phyloP scores from a whole-genome alignment of 2,888 invertebrate genomes.

The Thera obeliscata region DNA sequence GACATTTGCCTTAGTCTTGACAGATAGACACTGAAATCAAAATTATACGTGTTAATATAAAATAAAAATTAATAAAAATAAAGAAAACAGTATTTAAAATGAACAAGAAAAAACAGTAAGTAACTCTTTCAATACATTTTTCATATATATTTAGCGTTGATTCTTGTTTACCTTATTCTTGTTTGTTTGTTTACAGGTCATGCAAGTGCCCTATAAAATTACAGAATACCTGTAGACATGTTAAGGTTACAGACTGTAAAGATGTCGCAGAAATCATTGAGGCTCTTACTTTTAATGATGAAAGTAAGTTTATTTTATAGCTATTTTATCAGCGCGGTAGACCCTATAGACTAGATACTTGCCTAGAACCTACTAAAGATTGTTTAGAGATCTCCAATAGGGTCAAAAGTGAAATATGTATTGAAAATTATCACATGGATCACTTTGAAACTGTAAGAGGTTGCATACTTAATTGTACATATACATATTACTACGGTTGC shows the following conservation, averaged over 20 bases:
- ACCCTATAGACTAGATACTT: too few species aligned
- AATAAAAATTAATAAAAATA: conserved; percentile 21
- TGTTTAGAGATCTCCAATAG: too few species aligned
- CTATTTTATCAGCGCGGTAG: background rate
- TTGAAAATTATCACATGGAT: too few species aligned
- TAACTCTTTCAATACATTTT: background rate
- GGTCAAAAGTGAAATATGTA: too few species aligned
- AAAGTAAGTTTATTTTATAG: conserved; percentile 50
- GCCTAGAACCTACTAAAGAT: too few species aligned
- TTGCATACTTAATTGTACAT: too few species aligned
- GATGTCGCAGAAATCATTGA: conserved; percentile 68
- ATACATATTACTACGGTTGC: too few species aligned
- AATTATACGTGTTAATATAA: conserved; percentile 32
- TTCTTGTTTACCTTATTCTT: conserved; percentile 28
- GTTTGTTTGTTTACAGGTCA: conserved; percentile 47
- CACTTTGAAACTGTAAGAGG: too few species aligned
- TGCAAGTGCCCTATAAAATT: conserved; percentile 62
- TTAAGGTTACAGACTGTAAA: conserved; percentile 56
- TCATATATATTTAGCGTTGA: background rate
- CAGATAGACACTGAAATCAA: conserved; percentile 32
- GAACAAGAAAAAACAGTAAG: conserved; percentile 58
- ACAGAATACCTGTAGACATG: conserved; percentile 51
- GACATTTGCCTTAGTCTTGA: conserved; percentile 8
- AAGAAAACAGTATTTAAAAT: conserved; percentile 43
- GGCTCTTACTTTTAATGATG: conserved; percentile 62